Evolutionary conservation across 2,797 vertebrate species (phyloP).

Genomic region (Saxicola maurus): DNA sequence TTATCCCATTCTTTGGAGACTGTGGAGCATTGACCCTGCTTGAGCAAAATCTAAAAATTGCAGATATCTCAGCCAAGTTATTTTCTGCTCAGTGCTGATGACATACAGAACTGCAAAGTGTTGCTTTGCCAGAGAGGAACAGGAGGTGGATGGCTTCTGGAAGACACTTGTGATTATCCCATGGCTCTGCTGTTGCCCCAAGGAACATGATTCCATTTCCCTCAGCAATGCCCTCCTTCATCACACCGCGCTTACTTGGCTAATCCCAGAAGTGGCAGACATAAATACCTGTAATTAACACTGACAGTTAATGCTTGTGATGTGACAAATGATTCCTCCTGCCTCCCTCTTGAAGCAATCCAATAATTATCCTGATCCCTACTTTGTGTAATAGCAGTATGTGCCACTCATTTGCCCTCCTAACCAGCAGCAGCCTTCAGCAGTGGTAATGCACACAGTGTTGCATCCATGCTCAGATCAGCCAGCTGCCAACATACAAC

Average conservation of each 20-base stretch:
- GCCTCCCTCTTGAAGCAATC: constrained; percentile 14
- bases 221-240: not conserved
- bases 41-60: not conserved
- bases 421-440: not conserved
- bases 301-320: constrained; percentile 9
- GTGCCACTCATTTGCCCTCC: not conserved
- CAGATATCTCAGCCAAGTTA: not conserved
- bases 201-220: not conserved
- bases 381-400: not conserved
- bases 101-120: not conserved
- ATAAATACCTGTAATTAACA: constrained; percentile 32
- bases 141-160: not conserved
- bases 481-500: not conserved
- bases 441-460: not conserved
- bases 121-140: not conserved
- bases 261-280: constrained; percentile 29
- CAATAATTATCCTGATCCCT: not conserved
- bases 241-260: not conserved
- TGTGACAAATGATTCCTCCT: constrained; percentile 7
- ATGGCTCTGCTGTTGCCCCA: not conserved
- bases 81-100: not conserved
- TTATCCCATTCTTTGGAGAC: not conserved
- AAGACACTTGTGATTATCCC: not conserved
- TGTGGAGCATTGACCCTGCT: not conserved
- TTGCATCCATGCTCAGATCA: not conserved